phyloP scores from a whole-genome alignment of 2,113 vertebrate genomes.

The Trinectes maculatus region DNA sequence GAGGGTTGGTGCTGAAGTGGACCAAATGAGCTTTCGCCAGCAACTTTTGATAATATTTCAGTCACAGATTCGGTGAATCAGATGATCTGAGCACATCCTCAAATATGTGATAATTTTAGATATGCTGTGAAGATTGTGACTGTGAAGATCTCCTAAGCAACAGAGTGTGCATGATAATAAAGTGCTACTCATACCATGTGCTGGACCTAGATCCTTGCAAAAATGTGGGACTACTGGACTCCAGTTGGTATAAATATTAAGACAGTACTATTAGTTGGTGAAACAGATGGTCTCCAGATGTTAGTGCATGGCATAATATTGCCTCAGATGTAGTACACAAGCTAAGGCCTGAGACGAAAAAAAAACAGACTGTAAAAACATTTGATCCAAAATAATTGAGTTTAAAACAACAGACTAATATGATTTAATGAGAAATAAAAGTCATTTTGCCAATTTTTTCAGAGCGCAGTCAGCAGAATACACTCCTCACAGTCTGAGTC shows the following conservation, averaged over 20 bases:
- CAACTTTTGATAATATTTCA: conserved; percentile 5
- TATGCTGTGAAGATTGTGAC: too few species aligned
- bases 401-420: not conserved
- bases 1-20: not conserved
- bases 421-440: not conserved
- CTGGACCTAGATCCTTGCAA: not conserved
- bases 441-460: not conserved
- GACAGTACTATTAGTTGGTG: not conserved
- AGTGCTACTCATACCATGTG: not conserved
- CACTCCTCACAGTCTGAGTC: not conserved
- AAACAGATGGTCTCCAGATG: conserved; percentile 49
- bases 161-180: not conserved
- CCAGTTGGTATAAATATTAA: conserved; percentile 4
- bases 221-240: not conserved
- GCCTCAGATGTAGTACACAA: not conserved
- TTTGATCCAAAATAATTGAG: not conserved
- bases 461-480: not conserved
- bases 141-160: not conserved
- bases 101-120: not conserved
- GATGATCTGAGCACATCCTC: too few species aligned
- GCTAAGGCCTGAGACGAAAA: not conserved
- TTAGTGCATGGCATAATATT: conserved; percentile 1
- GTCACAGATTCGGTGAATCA: not conserved
- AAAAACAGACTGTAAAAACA: not conserved
- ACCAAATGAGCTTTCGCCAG: not conserved